A percentile compares a stretch with the other conserved stretches of the same genome.
These are phyloP conservation scores for Henricia sp. DNA, from an alignment of 53 echinoderm and acorn worm species.

Conservation along the genomic window DNA sequence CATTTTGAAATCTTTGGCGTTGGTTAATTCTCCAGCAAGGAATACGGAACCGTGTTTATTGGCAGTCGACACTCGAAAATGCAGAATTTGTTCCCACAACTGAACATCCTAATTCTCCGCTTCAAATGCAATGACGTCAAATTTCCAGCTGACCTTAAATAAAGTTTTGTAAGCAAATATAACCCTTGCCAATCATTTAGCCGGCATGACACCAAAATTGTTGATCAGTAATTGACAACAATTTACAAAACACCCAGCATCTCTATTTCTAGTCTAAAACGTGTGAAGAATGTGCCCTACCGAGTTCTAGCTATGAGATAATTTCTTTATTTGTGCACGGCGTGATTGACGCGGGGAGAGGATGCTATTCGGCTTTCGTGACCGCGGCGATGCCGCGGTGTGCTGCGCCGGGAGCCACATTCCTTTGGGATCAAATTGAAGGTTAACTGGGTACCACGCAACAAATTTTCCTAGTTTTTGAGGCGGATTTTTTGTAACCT, in stretches of 20 bases:
- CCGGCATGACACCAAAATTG: not conserved
- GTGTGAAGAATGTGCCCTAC: slow-evolving; percentile 46
- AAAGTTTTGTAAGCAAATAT: slow-evolving; percentile 4
- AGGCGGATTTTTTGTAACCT: not conserved
- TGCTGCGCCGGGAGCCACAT: slow-evolving; percentile 13
- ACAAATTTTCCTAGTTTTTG: not conserved
- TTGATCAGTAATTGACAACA: not conserved
- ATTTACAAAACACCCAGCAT: slow-evolving; percentile 5
- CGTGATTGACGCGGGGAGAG: slow-evolving; percentile 24
- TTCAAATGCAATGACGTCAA: too few species aligned
- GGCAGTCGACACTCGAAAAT: too few species aligned
- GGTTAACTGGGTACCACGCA: not conserved
- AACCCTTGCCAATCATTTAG: not conserved
- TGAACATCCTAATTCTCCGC: too few species aligned
- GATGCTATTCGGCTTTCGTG: not conserved
- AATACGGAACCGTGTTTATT: too few species aligned
- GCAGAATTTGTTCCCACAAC: too few species aligned
- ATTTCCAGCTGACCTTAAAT: too few species aligned
- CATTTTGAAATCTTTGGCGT: too few species aligned
- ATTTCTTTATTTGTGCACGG: slow-evolving; percentile 44
- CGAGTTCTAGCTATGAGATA: slow-evolving; percentile 21
- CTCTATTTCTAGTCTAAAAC: slow-evolving; percentile 11
- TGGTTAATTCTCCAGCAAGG: too few species aligned
- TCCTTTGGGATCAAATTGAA: slow-evolving; percentile 38
- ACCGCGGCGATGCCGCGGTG: not conserved